Percentiles rank a stretch among this genome's conserved stretches.
These are phyloP conservation scores for Gila orcuttii DNA, from an alignment of 2,113 vertebrate species.

Conservation along the genomic window DNA sequence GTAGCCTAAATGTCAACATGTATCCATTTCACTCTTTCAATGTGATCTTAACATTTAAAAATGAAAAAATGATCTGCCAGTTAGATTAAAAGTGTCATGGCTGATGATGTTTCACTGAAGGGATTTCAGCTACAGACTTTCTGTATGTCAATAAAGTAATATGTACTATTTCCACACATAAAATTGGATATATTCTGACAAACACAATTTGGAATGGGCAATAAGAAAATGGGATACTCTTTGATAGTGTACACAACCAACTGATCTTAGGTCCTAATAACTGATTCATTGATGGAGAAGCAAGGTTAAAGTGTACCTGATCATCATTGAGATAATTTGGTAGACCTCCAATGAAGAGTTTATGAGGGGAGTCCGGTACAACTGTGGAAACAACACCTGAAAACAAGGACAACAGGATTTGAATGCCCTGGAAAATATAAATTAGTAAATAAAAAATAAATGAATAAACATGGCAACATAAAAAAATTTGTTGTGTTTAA, in stretches of 20 bases:
- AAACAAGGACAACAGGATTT: not conserved
- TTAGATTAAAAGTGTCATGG: not conserved
- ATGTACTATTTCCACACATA: not conserved
- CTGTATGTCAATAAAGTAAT: not conserved
- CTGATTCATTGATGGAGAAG: not conserved
- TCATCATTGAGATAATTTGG: conserved; percentile 80
- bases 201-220: not conserved
- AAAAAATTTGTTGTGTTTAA: not conserved
- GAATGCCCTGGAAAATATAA: not conserved
- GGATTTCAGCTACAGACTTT: not conserved
- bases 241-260: not conserved
- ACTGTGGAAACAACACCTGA: conserved; percentile 80
- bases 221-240: not conserved
- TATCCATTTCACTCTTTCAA: no score
- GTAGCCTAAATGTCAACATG: not conserved
- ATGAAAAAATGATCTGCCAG: no score
- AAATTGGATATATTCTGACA: not conserved
- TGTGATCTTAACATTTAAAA: no score
- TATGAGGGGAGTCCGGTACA: conserved; percentile 79
- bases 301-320: conserved; percentile 68
- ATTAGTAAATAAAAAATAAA: no score
- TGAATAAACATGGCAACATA: no score
- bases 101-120: not conserved
- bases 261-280: not conserved
- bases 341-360: conserved; percentile 79